Percentiles rank a stretch among this genome's conserved stretches.
Evolutionary conservation across 1,140 invertebrate species (phyloP).

Genomic region (Arctopsyche grandis): DNA sequence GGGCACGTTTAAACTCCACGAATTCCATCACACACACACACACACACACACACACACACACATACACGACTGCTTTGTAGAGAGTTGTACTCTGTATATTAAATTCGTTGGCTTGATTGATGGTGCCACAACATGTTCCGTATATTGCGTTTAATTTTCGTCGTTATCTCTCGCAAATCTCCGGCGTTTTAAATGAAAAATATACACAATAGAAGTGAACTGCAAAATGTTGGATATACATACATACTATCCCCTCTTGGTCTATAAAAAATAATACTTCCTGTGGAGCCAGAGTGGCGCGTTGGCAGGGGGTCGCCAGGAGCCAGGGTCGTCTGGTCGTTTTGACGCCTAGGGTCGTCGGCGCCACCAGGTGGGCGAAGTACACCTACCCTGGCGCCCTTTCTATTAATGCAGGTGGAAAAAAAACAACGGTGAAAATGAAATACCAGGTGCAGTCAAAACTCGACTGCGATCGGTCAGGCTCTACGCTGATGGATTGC

Average conservation of each 20-base stretch:
- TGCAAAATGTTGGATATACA: not conserved
- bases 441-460: slow-evolving; percentile 9
- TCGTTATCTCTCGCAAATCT: not conserved
- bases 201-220: not conserved
- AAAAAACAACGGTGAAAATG: slow-evolving; percentile 6
- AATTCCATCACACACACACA: too few species aligned
- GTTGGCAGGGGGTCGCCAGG: slow-evolving; percentile 7
- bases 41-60: too few species aligned
- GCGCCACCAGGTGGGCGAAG: slow-evolving; percentile 35
- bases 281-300: not conserved
- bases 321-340: slow-evolving; percentile 18
- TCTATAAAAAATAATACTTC: not conserved
- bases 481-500: too few species aligned
- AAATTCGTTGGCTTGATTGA: too few species aligned
- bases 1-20: too few species aligned
- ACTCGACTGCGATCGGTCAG: too few species aligned
- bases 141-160: too few species aligned
- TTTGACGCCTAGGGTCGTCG: slow-evolving; percentile 7
- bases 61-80: too few species aligned
- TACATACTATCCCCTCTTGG: not conserved
- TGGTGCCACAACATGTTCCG: too few species aligned
- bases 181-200: not conserved
- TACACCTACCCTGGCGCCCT: slow-evolving; percentile 15
- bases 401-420: not conserved
- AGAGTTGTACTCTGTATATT: too few species aligned